Evolutionary conservation across 2,113 vertebrate species (phyloP), one percentile per base, ranked within the genome.

Genomic region (Peromyscus leucopus): DNA sequence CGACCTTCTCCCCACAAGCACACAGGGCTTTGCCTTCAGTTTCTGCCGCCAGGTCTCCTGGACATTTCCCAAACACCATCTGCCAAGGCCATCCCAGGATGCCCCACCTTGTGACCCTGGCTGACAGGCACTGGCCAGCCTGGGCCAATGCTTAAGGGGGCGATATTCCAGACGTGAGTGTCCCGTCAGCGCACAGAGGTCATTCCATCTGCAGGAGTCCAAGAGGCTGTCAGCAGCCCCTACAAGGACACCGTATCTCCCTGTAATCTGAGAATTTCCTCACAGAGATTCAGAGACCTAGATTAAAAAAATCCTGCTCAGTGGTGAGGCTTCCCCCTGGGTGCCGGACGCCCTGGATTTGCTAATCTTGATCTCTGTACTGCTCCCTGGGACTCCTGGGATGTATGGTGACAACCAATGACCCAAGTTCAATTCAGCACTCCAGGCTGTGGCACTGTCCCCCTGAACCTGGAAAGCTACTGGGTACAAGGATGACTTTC

Each of bases 11-110:
- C 42, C 6, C 59, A 36, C 4, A 15, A 2, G 39, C 36, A 33
- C 33, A n/a, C 12, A 9, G 26, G 6, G 28, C 55, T 55, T 13
- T 55, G 55, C 74, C 78, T 69, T 90, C 48, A 1, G 28, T n/a
- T 57, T 57, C 48, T 51, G 31, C 87, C 65, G 84, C 74, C 39
- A 0, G 59, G 59, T 93, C 91, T 78, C 76, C 48, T 55, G 36
- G 69, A 95, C 2, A 21, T 21, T 83, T n/a, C 26, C 46, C 78
- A 22, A 42, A 61, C 88, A 63, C 78, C 88, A 65, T 55, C 80
- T 89, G 95, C 96, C 46, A 7, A 16, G 89, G 76, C 87, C 48
- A 65, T 63, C 83, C 90, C 69, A 51, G 63, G 79, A 72, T 69
- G 55, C n/a, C 4, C 75, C 39, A 10, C 85, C 63, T 74, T n/a